Evolutionary conservation across 2,888 invertebrate genomes (phyloP), one percentile per base, ranked within the genome.

Genomic region (Apeira syringaria): DNA sequence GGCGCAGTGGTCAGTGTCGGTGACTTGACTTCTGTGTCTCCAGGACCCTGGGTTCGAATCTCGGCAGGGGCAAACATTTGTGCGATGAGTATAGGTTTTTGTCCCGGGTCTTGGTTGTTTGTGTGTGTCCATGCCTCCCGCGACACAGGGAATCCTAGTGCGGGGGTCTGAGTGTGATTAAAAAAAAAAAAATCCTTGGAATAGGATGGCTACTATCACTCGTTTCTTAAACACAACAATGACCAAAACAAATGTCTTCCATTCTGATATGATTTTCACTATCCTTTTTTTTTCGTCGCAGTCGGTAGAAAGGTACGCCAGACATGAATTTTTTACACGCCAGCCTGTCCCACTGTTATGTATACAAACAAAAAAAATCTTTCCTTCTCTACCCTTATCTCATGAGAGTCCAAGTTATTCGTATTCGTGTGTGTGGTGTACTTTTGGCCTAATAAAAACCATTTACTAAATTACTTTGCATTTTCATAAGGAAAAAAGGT

Each of bases 301-400:
- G 58, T 53, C 53, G 40, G 53, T 47, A 43, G 40, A 42, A 37
- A 60, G 50, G 58, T 41, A 51, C 40, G 43, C 24, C 52, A 45
- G 47, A 41, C 56, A 49, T 61, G 62, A 59, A 59, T 62, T 56
- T 57, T 65, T 59, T 61, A 68, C 62, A 59, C 60, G 64, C 64
- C 53, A 60, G 54, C 62, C 53, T 56, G 56, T 50, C 49, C 46
- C 52, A 57, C 60, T 63, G 61, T 64, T 58, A 56, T 49, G 50
- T 49, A 54, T 37, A 18, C 31, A 35, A 50, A 64, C 57, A 52
- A 60, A 54, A 61, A 57, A 50, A 44, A 13, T 49, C 51, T 47
- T 48, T 39, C 48, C 51, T 44, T 46, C 35, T 24, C 52, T 60
- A 53, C 8, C 42, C 49, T 63, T 67, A 68, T 60, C 64, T 61